A percentile compares a stretch with the other conserved stretches of the same genome.
Evolutionary conservation across 92 coral and sea anemone species (phyloP).

Genomic region (Epizoanthus stellaris): DNA sequence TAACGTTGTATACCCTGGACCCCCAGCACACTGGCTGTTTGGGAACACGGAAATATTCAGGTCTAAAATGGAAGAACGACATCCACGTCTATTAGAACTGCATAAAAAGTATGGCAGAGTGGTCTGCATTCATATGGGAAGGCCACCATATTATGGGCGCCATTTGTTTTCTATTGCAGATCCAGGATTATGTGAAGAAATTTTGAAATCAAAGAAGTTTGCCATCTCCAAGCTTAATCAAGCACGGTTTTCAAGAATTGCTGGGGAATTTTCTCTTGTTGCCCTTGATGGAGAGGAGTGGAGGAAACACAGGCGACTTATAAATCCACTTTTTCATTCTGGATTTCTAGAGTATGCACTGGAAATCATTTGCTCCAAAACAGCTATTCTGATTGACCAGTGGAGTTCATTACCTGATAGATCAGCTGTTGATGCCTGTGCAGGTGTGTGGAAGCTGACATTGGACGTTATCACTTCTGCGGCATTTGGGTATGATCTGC

Average conservation of each 20-base stretch:
- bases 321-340: constrained; percentile 49
- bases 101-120: constrained; percentile 48
- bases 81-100: constrained; percentile 30
- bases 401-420: constrained; percentile 12
- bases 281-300: constrained; percentile 40
- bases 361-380: constrained; percentile 18
- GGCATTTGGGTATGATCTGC: constrained; percentile 53
- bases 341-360: constrained; percentile 46
- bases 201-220: constrained; percentile 33
- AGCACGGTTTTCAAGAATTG: constrained; percentile 21
- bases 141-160: constrained; percentile 38
- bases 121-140: constrained; percentile 37
- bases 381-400: neutral
- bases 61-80: constrained; percentile 31
- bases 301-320: constrained; percentile 41
- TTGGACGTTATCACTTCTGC: constrained; percentile 42
- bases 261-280: constrained; percentile 23
- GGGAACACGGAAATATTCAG: constrained; percentile 34
- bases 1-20: constrained; percentile 27
- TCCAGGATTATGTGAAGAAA: constrained; percentile 44
- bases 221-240: constrained; percentile 10
- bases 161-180: constrained; percentile 39
- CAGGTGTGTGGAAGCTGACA: constrained; percentile 1
- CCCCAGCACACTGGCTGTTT: constrained; percentile 39
- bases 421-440: constrained; percentile 33